A percentile compares a stretch with the other conserved stretches of the same genome.
Conservation (phyloP, 2,113 vertebrate genomes). For the Rostratula benghalensis region DNA sequence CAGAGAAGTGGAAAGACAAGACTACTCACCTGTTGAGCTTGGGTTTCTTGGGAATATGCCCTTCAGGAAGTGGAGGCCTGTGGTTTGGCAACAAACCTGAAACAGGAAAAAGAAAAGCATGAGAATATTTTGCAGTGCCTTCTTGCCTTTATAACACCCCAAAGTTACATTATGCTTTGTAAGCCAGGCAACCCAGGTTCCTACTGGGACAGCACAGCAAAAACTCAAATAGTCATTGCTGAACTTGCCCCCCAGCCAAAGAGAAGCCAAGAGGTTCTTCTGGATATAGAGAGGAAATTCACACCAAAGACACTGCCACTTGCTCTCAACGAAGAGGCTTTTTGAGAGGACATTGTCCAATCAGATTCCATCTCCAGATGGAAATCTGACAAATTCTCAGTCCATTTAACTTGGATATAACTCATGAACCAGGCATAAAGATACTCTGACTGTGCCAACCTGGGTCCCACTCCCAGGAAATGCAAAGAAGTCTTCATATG, state of each 20-base stretch:
- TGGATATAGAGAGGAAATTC: not conserved
- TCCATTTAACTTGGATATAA: not conserved
- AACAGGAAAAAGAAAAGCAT: not conserved
- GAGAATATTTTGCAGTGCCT: not conserved
- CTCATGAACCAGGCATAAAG: not conserved
- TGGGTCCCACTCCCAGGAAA: not conserved
- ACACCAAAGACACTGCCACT: not conserved
- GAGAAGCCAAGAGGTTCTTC: not conserved
- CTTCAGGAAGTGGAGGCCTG: constrained; percentile 86
- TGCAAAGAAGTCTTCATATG: not conserved
- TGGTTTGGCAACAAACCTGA: constrained; percentile 96
- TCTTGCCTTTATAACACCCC: not conserved
- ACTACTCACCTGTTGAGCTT: constrained; percentile 86
- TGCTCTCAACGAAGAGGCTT: not conserved
- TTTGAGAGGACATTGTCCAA: not conserved
- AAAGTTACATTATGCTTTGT: not conserved
- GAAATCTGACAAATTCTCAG: not conserved
- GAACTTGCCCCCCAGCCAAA: not conserved
- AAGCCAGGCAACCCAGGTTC: not conserved
- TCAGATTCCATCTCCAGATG: not conserved
- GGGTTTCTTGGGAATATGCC: constrained; percentile 76
- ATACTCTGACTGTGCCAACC: not conserved
- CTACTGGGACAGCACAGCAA: not conserved
- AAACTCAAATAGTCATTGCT: not conserved
- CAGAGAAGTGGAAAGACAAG: not conserved